Evolutionary conservation across 2,888 invertebrate genomes (phyloP).

Genomic region (Clivina fossor): DNA sequence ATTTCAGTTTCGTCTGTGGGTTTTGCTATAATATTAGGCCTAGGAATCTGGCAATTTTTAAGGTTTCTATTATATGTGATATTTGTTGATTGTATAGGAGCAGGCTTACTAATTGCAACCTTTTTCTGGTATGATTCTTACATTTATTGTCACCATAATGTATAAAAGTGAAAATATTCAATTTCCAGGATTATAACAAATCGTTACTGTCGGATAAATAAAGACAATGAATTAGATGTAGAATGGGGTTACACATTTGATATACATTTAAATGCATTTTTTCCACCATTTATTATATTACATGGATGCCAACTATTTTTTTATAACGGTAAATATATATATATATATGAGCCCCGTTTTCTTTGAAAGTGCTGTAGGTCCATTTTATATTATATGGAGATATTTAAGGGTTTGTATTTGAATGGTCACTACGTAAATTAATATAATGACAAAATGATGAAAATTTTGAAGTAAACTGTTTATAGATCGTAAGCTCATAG

Average conservation of each 20-base stretch:
- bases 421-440: too few species aligned
- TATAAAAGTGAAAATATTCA: conserved; percentile 42
- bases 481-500: too few species aligned
- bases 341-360: conserved; percentile 32
- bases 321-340: conserved; percentile 68
- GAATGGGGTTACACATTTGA: conserved; percentile 99
- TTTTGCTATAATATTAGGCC: conserved; percentile 76
- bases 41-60: conserved; percentile 69
- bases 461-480: conserved; percentile 7
- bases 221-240: conserved; percentile 72
- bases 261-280: conserved; percentile 97
- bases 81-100: conserved; percentile 91
- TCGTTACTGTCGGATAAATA: conserved; percentile 69
- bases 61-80: conserved; percentile 89
- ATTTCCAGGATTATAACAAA: conserved; percentile 78
- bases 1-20: conserved; percentile 85
- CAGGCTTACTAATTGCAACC: conserved; percentile 84
- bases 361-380: too few species aligned
- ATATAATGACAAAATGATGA: too few species aligned
- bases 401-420: conserved; percentile 3
- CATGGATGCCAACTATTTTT: conserved; percentile 91
- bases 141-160: conserved; percentile 13
- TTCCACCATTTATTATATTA: conserved; percentile 91
- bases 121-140: conserved; percentile 75
- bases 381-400: conserved; percentile 20